Percentiles rank a stretch among this genome's conserved stretches.
These are phyloP conservation scores for Galemys pyrenaicus DNA, from an alignment of 2,113 vertebrate genomes.

Conservation along the genomic window DNA sequence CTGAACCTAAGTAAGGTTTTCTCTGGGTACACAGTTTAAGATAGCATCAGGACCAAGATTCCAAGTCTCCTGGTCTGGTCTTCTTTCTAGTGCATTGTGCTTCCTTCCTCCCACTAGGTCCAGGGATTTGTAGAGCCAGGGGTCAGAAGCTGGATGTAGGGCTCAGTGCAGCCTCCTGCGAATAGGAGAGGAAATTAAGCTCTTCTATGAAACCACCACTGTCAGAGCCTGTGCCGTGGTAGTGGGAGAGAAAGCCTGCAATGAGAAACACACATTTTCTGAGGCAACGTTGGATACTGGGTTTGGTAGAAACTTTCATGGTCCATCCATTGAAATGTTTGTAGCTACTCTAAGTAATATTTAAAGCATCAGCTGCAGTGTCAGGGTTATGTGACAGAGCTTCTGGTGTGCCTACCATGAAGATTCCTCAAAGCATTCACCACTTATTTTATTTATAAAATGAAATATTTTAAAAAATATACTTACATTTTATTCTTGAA, in stretches of 20 bases:
- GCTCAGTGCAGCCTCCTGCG: background rate
- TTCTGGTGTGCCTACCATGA: background rate
- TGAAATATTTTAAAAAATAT: background rate
- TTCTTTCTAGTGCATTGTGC: background rate
- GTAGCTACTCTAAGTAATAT: background rate
- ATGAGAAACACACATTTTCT: background rate
- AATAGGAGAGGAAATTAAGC: background rate
- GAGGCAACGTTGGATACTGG: background rate
- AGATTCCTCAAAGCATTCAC: background rate
- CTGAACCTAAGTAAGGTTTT: background rate
- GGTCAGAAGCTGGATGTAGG: background rate
- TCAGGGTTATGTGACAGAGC: background rate
- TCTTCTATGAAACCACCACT: background rate
- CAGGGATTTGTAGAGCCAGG: background rate
- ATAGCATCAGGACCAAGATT: background rate
- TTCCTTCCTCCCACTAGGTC: background rate
- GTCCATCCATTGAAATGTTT: constrained; percentile 1
- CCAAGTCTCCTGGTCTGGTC: background rate
- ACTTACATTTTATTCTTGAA: background rate
- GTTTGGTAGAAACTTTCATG: background rate
- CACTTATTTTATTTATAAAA: background rate
- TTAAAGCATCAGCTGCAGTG: background rate
- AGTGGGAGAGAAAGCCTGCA: constrained; percentile 9
- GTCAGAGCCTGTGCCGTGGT: background rate
- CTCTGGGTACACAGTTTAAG: background rate